Base-by-base conservation (phyloP, 1,140 invertebrate species). In the Drosophila bocqueti region DNA sequence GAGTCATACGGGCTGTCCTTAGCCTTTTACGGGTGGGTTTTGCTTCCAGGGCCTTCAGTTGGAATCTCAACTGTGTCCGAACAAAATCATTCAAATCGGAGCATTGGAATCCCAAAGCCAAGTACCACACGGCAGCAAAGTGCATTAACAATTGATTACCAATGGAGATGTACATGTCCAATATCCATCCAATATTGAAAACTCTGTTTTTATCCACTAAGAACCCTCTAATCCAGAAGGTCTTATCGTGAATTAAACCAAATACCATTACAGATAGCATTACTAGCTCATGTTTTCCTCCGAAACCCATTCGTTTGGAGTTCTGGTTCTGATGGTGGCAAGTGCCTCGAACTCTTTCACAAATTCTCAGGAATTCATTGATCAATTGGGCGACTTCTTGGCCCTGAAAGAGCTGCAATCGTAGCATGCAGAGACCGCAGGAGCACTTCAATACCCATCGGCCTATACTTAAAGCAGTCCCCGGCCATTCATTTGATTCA, bases 11-110 rank as follows among this genome's bases (percentile, higher is more conserved):
- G 16, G 50, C 54, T 0, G 16, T 24, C 11, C 18, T 63, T 2
- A 57, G 16, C 9, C 52, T 43, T 3, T 18, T 9, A 0, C 62
- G 49, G 45, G 8, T 58, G 3, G 36, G 45, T 13, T 52, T 47
- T 54, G 24, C 8, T 0, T 54, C 26, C 10, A 80, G 5, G 0
- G 1, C 1, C 5, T 18, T 10, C 2, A 83, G 42, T 40, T 80
- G 50, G 1, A 15, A n/a, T 9, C 43, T 43, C 1, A 81, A 10
- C 18, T 79, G 47, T 1, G 54, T 21, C 1, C 43, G 29, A 26
- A 77, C 31, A 67, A 61, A 84, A 0, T 4, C 5, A 31, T 83
- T 77, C 1, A 84, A 9, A 15, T 77, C 55, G n/a, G 36, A 29
- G 16, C 60, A 77, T 1, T 68, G 42, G 4, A 47, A 10, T 0